These are phyloP conservation scores for Batillaria attramentaria DNA, from an alignment of 1,140 invertebrate species.

Conservation along the genomic window DNA sequence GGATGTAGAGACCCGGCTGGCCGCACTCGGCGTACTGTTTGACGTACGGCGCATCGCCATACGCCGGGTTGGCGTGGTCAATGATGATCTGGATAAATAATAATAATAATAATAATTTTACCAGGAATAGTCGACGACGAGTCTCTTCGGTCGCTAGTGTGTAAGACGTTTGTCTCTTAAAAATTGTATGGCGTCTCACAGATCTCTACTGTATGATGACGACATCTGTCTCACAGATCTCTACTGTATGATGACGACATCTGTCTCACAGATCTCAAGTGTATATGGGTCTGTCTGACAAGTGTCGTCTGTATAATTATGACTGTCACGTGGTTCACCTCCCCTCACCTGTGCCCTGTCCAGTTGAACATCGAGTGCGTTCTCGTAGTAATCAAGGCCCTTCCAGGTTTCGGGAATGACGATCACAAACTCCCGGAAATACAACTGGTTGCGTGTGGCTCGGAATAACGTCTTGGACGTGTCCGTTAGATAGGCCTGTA, in stretches of 20 bases:
- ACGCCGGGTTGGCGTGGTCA: slow-evolving; percentile 47
- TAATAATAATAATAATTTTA: background rate
- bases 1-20: slow-evolving; percentile 49
- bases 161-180: no score
- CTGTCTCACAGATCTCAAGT: no score
- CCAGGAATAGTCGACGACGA: no score
- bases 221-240: no score
- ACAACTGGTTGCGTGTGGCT: slow-evolving; percentile 43
- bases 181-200: no score
- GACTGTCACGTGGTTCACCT: background rate
- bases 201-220: no score
- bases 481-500: slow-evolving; percentile 45
- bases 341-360: slow-evolving; percentile 37
- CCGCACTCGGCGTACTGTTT: slow-evolving; percentile 53
- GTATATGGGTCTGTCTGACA: no score
- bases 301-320: no score
- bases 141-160: no score
- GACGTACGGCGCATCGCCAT: slow-evolving; percentile 51
- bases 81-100: slow-evolving; percentile 38
- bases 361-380: slow-evolving; percentile 40
- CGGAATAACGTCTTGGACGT: slow-evolving; percentile 41
- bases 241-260: no score
- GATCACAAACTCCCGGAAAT: slow-evolving; percentile 44
- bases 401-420: slow-evolving; percentile 45
- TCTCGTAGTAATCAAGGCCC: slow-evolving; percentile 26